Base-by-base conservation (phyloP, 2,888 invertebrate species). In the Dione juno region DNA sequence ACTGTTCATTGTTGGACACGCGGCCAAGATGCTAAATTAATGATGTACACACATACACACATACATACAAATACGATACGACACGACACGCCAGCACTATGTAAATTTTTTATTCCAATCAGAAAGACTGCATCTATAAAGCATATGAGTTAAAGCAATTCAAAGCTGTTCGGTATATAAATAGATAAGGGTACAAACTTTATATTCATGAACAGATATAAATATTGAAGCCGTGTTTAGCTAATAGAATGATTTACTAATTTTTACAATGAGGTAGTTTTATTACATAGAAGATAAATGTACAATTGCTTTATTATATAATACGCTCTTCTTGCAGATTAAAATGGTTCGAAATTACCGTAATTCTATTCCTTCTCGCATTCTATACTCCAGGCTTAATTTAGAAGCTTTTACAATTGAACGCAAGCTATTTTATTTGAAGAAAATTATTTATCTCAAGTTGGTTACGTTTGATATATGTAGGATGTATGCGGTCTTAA, bases 1-100 rank as follows among this genome's bases (percentile, higher is more conserved):
- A 90, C 91, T 88, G 91, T 90, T 82, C 77, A 77, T 72, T 69
- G 52, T 68, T 68, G 59, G 69, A 64, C 68, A 54, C 21, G 66
- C 67, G 71, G 71, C 71, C 71, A 68, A 70, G 65, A 74, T 69
- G 67, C 66, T 59, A 70, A 68, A 70, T 74, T n/a, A 13, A 66
- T 68, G 45, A 66, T 67, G 70, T 9, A 35, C 14, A 10, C 28
- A 43, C 5, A 43, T 28, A 43, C 43, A n/a, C 21, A 43, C 28
- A 28, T 28, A 28, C 28, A 3, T 28, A 28, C 28, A 28, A n/a
- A n/a, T n/a, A n/a, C n/a, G n/a, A n/a, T 28, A 28, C 28, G 28
- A 3, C 5, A 28, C 28, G 28, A 3, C 5, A 5, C n/a, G 19
- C 3, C 37, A 54, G 16, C 0, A 35, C 54, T 10, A 16, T 37